These are phyloP conservation scores for Sphyrna mokarran DNA, from an alignment of 2,113 vertebrate genomes.

Conservation along the genomic window DNA sequence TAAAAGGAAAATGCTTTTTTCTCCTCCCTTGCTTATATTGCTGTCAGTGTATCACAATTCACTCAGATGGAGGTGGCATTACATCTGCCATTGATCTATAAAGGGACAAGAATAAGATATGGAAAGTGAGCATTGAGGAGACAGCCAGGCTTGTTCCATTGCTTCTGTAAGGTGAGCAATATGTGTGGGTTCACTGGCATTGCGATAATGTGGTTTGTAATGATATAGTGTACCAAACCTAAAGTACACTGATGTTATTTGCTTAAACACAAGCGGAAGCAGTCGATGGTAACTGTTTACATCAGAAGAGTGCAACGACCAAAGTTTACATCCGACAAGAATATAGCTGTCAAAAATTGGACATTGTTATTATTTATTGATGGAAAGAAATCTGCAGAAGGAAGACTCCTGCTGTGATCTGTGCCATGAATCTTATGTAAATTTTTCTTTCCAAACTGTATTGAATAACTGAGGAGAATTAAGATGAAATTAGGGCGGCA, in stretches of 20 bases:
- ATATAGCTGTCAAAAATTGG: neutral
- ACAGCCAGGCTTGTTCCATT: neutral
- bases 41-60: neutral
- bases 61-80: neutral
- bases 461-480: neutral
- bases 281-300: neutral
- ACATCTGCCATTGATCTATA: neutral
- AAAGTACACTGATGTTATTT: neutral
- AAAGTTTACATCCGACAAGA: neutral
- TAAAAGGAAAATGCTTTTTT: neutral
- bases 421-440: neutral
- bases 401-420: neutral
- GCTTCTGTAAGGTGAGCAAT: neutral
- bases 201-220: neutral
- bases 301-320: neutral
- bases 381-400: neutral
- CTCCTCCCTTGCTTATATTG: neutral
- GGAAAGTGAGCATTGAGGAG: neutral
- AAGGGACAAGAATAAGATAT: neutral
- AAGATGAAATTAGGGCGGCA: neutral
- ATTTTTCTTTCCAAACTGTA: slow-evolving; percentile 3
- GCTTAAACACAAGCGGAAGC: neutral
- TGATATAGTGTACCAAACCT: neutral
- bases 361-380: neutral
- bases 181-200: neutral